Evolutionary conservation across 23 tunicate genomes (phyloP).

Genomic region (Aplidium turbinatum): DNA sequence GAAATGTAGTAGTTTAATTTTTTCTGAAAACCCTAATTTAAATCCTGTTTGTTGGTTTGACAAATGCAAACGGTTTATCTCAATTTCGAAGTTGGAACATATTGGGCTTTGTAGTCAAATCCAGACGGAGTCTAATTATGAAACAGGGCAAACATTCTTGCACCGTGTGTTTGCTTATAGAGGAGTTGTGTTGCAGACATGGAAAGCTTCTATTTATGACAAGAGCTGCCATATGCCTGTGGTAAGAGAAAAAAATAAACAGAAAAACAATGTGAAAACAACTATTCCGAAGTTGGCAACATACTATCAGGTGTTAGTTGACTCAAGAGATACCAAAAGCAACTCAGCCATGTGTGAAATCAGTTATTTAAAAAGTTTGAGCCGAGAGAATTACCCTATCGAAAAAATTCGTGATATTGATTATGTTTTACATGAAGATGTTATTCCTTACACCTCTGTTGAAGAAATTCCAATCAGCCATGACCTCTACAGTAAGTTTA

Average conservation of each 20-base stretch:
- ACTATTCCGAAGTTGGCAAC: slow-evolving; percentile 32
- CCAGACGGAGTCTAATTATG: slow-evolving; percentile 42
- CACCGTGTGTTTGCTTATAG: slow-evolving; percentile 80
- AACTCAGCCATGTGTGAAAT: slow-evolving; percentile 27
- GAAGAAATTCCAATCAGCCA: slow-evolving; percentile 71
- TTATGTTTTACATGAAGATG: slow-evolving; percentile 77
- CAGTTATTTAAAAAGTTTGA: slow-evolving; percentile 32
- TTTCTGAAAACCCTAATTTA: too few species aligned
- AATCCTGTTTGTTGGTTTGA: too few species aligned
- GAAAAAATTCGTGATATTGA: slow-evolving; percentile 91
- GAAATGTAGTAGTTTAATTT: too few species aligned
- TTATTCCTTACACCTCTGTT: slow-evolving; percentile 82
- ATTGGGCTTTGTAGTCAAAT: slow-evolving; percentile 40
- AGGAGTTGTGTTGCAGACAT: slow-evolving; percentile 71
- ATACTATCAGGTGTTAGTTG: slow-evolving; percentile 82
- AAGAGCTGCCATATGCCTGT: slow-evolving; percentile 39
- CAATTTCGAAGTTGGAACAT: slow-evolving; percentile 55
- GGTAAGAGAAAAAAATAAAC: too few species aligned
- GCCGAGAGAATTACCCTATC: slow-evolving; percentile 35
- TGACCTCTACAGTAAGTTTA: slow-evolving; percentile 67
- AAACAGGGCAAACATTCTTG: slow-evolving; percentile 72
- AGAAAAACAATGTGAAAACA: not conserved
- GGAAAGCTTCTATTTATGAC: slow-evolving; percentile 64
- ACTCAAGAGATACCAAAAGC: slow-evolving; percentile 63
- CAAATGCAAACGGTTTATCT: too few species aligned